These are phyloP conservation scores for Lethrus apterus DNA, from an alignment of 1,140 invertebrate species.

Conservation along the genomic window DNA sequence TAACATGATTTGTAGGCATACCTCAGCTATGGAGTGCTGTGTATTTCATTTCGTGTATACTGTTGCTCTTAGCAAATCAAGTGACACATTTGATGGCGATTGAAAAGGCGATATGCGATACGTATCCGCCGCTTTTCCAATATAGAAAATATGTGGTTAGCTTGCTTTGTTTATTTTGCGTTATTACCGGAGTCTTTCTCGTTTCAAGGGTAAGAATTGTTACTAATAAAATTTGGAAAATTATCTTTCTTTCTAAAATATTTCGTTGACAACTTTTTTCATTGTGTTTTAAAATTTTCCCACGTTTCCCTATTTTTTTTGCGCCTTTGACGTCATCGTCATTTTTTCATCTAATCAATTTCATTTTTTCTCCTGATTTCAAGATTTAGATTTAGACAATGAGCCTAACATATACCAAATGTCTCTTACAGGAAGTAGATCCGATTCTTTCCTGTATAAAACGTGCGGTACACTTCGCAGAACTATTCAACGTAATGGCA, in stretches of 20 bases:
- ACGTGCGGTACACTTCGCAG: not conserved
- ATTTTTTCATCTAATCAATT: not conserved
- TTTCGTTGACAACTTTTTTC: not conserved
- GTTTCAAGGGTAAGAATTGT: not conserved
- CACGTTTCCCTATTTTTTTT: not conserved
- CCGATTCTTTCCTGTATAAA: not conserved
- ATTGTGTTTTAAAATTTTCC: not conserved
- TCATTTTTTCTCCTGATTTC: not conserved
- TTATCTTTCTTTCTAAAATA: not conserved
- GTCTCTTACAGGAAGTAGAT: too few species aligned
- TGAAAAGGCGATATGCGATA: not conserved
- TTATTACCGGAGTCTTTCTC: not conserved
- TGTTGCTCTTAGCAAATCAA: not conserved
- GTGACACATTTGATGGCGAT: not conserved
- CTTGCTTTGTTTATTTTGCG: not conserved
- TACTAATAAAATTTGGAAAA: too few species aligned
- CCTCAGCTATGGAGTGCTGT: slow-evolving; percentile 1
- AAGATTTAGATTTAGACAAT: not conserved
- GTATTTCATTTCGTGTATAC: slow-evolving; percentile 7
- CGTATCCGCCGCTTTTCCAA: not conserved
- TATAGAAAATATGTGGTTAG: slow-evolving; percentile 3
- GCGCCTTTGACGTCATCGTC: not conserved
- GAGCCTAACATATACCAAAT: too few species aligned
- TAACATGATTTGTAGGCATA: not conserved
- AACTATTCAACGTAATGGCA: not conserved